A percentile compares a stretch with the other conserved stretches of the same genome.
Evolutionary conservation across 1,140 invertebrate species (phyloP).

Genomic region (Mercenaria mercenaria): DNA sequence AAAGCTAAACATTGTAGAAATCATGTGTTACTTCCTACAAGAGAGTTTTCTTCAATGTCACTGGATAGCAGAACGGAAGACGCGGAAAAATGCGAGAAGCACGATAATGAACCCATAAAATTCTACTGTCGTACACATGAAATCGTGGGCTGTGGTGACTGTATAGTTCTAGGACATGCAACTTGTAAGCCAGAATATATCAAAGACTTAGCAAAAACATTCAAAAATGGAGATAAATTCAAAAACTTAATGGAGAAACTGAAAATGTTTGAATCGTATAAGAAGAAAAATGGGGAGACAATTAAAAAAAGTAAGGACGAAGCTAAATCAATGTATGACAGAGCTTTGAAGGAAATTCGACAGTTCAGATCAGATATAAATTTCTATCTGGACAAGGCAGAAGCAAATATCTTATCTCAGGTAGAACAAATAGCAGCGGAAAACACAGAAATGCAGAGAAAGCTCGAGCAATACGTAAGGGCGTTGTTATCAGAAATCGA

Average conservation of each 20-base stretch:
- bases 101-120: not conserved
- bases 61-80: not conserved
- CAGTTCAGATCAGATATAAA: not conserved
- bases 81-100: not conserved
- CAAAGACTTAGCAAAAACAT: not conserved
- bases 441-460: not conserved
- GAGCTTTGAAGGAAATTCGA: not conserved
- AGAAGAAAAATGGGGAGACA: not conserved
- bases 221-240: not conserved
- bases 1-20: not conserved
- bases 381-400: not conserved
- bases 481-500: not conserved
- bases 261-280: not conserved
- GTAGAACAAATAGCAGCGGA: not conserved
- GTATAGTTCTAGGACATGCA: not conserved
- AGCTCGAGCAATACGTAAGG: not conserved
- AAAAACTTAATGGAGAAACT: not conserved
- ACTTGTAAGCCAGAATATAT: not conserved
- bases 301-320: not conserved
- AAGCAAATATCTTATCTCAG: not conserved
- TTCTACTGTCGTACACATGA: conserved; percentile 10
- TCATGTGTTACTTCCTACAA: not conserved
- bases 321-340: not conserved
- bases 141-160: not conserved
- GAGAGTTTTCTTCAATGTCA: not conserved